phyloP scores from a whole-genome alignment of 1,140 invertebrate species.

The Matsumurasca onukii region DNA sequence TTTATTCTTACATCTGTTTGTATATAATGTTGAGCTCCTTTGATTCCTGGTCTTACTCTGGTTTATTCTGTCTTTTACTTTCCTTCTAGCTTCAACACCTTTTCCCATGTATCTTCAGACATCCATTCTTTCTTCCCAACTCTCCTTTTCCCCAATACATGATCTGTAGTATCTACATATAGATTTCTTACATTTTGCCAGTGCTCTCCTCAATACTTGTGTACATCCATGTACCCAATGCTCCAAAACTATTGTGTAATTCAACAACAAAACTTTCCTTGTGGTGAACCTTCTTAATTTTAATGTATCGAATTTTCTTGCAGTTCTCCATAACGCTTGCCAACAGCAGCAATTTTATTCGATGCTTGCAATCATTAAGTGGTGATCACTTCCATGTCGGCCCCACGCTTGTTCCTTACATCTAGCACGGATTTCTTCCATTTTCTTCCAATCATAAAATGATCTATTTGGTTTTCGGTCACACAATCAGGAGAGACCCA shows the following conservation, averaged over 20 bases:
- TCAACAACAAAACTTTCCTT: not conserved
- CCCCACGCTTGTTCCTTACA: not conserved
- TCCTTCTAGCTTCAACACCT: conserved; percentile 12
- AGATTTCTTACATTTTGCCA: conserved; percentile 21
- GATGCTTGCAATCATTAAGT: conserved; percentile 13
- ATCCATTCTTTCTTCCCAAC: conserved; percentile 18
- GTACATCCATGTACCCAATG: not conserved
- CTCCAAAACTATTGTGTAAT: conserved; percentile 21
- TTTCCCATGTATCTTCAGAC: conserved; percentile 17
- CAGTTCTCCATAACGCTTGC: not conserved
- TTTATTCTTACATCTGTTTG: conserved; percentile 22
- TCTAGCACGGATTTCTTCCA: conserved; percentile 16
- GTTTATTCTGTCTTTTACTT: conserved; percentile 12
- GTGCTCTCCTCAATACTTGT: conserved; percentile 21
- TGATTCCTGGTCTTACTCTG: conserved; percentile 4
- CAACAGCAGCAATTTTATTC: not conserved
- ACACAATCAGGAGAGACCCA: not conserved
- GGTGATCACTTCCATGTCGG: conserved; percentile 15
- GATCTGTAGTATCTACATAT: conserved; percentile 4
- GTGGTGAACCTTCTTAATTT: not conserved
- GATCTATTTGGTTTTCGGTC: conserved; percentile 9
- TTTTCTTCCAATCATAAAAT: conserved; percentile 12
- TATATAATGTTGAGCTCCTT: conserved; percentile 7
- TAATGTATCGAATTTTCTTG: not conserved
- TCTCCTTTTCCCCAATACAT: conserved; percentile 22